Percentiles rank a stretch among this genome's conserved stretches.
These are phyloP conservation scores for Craterocephalus amniculus DNA, from an alignment of 2,797 vertebrate species.

Conservation along the genomic window DNA sequence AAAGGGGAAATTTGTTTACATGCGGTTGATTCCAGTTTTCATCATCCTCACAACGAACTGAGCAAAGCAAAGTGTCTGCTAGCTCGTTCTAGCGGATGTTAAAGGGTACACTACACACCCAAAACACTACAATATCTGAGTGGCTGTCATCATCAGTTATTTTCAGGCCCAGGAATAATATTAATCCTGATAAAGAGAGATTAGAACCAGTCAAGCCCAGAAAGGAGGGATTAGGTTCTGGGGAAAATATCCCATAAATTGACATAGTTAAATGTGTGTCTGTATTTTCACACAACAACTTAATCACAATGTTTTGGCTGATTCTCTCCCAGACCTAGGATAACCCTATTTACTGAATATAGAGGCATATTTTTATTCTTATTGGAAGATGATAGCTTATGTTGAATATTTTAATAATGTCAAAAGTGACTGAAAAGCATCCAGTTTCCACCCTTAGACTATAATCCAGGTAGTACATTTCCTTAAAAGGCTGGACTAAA, in stretches of 20 bases:
- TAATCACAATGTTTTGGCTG: background rate
- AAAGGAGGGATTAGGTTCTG: slow-evolving; percentile 6
- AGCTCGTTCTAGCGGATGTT: background rate
- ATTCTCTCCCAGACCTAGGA: background rate
- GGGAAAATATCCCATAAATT: background rate
- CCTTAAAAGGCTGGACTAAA: background rate
- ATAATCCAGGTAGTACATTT: background rate
- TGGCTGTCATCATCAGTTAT: slow-evolving; percentile 44
- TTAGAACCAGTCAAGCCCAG: background rate
- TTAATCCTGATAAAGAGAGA: slow-evolving; percentile 15
- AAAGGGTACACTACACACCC: slow-evolving; percentile 46
- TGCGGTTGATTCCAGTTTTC: slow-evolving; percentile 1
- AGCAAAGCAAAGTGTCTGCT: slow-evolving; percentile 1
- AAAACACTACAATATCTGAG: slow-evolving; percentile 3
- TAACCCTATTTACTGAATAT: background rate
- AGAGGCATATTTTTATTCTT: background rate
- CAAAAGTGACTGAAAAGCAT: background rate
- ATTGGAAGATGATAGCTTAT: background rate
- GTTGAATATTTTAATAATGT: background rate
- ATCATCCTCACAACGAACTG: slow-evolving; percentile 17
- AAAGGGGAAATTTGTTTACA: slow-evolving; percentile 6
- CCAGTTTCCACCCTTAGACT: background rate
- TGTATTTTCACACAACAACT: background rate
- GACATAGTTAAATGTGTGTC: background rate
- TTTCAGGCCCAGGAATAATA: background rate